phyloP scores from a whole-genome alignment of 1,140 invertebrate species.

The Chlorops oryzae region DNA sequence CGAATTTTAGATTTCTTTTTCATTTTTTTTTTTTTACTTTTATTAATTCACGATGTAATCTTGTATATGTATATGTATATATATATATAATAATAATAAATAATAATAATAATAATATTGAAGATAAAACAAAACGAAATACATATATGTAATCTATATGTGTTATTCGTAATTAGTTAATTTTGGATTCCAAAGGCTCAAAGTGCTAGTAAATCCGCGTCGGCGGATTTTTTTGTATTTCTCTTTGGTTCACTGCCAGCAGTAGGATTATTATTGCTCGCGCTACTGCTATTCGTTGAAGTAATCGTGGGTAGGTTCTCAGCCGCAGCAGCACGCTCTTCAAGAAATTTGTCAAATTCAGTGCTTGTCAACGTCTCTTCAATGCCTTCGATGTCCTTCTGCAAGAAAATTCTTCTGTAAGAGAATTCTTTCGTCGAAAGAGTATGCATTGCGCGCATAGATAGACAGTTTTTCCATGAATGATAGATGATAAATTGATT shows the following conservation, averaged over 20 bases:
- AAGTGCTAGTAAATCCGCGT: constrained; percentile 10
- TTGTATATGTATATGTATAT: constrained; percentile 2
- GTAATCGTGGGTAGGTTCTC: constrained; percentile 56
- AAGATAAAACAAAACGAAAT: constrained; percentile 1
- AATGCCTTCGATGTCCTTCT: constrained; percentile 44
- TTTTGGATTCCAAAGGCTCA: constrained; percentile 7
- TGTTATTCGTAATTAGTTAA: neutral
- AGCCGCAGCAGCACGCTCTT: constrained; percentile 78
- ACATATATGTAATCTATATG: neutral
- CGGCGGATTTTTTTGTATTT: constrained; percentile 6
- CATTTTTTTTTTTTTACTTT: neutral
- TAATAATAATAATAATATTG: constrained; percentile 3
- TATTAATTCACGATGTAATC: neutral
- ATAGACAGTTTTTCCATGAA: too few species aligned
- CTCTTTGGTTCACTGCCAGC: constrained; percentile 27
- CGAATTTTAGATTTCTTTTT: neutral
- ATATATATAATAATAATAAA: constrained; percentile 4
- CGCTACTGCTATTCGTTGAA: constrained; percentile 26
- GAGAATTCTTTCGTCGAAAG: too few species aligned
- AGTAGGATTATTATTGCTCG: constrained; percentile 19
- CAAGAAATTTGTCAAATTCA: constrained; percentile 89
- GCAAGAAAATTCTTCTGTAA: neutral
- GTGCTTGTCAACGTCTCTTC: constrained; percentile 76
- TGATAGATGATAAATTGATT: too few species aligned
- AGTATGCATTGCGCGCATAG: too few species aligned